Percentiles rank a stretch among this genome's conserved stretches.
Conservation (phyloP, 2,888 invertebrate genomes). For the Meghimatium bilineatum region DNA sequence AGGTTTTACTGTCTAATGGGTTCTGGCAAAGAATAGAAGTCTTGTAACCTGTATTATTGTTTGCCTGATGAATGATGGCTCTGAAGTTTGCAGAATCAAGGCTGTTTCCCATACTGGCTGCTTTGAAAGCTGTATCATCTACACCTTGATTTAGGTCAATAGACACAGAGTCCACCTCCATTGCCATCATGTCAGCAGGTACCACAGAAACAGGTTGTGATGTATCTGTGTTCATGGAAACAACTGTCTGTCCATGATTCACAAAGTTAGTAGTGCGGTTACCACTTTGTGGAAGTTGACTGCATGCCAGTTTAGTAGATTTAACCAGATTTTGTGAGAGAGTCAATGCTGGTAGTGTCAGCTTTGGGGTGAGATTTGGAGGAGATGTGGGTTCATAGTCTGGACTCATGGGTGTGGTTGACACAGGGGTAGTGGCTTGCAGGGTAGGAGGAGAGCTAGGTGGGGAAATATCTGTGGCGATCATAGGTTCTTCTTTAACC, state of each 20-base stretch:
- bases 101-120: slow-evolving; percentile 54
- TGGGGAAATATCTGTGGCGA: slow-evolving; percentile 57
- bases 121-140: slow-evolving; percentile 55
- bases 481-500: slow-evolving; percentile 56
- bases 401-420: slow-evolving; percentile 66
- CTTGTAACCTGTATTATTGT: slow-evolving; percentile 26
- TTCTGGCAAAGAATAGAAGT: slow-evolving; percentile 39
- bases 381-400: slow-evolving; percentile 67
- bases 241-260: slow-evolving; percentile 29
- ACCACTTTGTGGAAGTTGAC: slow-evolving; percentile 23
- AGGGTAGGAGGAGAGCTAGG: slow-evolving; percentile 66
- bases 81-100: slow-evolving; percentile 33
- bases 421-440: slow-evolving; percentile 32
- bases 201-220: slow-evolving; percentile 75
- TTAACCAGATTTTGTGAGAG: slow-evolving; percentile 28
- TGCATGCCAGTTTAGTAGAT: slow-evolving; percentile 7
- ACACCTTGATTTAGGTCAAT: slow-evolving; percentile 53
- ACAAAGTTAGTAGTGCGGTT: slow-evolving; percentile 1
- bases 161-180: slow-evolving; percentile 71
- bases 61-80: slow-evolving; percentile 16
- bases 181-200: slow-evolving; percentile 61
- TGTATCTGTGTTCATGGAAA: slow-evolving; percentile 67
- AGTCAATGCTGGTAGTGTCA: slow-evolving; percentile 1
- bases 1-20: slow-evolving; percentile 30
- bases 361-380: slow-evolving; percentile 52